Conservation (phyloP, 2,888 invertebrate genomes). For the Odontothrips loti region DNA sequence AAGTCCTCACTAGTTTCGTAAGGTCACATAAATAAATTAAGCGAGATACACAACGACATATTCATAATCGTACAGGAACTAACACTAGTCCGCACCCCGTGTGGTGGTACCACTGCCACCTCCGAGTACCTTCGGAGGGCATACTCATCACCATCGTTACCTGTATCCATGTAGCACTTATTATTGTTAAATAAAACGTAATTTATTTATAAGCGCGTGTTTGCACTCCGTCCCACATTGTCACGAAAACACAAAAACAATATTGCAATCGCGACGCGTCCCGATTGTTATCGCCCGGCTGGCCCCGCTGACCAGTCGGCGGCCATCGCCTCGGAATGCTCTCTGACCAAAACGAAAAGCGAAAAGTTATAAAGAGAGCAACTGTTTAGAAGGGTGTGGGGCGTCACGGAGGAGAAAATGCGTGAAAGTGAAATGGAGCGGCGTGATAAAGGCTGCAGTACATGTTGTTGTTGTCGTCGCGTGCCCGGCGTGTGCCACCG, state of each 20-base stretch:
- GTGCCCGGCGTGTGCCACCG: neutral
- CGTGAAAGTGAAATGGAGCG: too few species aligned
- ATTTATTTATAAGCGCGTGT: neutral
- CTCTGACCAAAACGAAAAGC: too few species aligned
- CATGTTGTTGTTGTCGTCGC: too few species aligned
- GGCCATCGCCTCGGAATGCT: too few species aligned
- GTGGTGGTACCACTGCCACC: conserved; percentile 8
- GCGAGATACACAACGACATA: conserved; percentile 7
- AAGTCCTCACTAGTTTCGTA: conserved; percentile 11
- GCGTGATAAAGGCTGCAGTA: too few species aligned
- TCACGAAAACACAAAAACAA: neutral
- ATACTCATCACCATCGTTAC: neutral
- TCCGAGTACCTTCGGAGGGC: neutral
- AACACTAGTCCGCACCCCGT: neutral
- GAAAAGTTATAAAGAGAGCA: too few species aligned
- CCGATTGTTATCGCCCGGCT: neutral
- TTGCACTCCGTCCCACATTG: neutral
- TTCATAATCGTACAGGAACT: neutral
- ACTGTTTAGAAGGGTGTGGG: too few species aligned
- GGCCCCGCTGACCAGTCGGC: neutral
- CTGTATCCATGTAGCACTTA: neutral
- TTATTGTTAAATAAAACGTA: conserved; percentile 12
- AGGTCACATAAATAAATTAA: neutral
- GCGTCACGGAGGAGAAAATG: too few species aligned
- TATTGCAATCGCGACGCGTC: neutral